phyloP scores from a whole-genome alignment of 2,888 invertebrate genomes.

The Lepeophtheirus nordmannii region DNA sequence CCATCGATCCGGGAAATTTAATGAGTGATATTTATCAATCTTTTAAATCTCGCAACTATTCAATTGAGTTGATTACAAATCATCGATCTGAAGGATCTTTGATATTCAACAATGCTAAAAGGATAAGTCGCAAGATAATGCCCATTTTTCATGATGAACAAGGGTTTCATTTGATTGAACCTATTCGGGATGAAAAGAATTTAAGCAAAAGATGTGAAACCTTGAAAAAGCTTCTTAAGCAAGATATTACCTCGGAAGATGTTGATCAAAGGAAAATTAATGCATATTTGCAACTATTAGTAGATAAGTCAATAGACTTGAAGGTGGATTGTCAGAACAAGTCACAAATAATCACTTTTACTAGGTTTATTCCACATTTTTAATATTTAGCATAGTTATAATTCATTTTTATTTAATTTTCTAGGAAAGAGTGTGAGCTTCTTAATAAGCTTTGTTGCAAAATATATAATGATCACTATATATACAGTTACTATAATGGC shows the following conservation, averaged over 20 bases:
- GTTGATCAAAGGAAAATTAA: neutral
- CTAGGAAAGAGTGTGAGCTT: neutral
- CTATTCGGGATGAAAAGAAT: neutral
- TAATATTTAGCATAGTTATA: neutral
- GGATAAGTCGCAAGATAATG: neutral
- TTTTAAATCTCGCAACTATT: neutral
- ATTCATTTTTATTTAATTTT: neutral
- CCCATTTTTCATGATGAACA: neutral
- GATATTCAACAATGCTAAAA: neutral
- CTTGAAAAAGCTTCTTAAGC: too few species aligned
- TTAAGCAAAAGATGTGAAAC: neutral
- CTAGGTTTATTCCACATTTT: neutral
- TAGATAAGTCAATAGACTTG: neutral
- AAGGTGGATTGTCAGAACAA: neutral
- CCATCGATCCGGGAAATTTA: constrained; percentile 1
- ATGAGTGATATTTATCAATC: neutral
- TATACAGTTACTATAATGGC: neutral
- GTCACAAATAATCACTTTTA: neutral
- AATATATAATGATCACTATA: neutral
- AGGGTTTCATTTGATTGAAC: neutral
- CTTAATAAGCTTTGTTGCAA: neutral
- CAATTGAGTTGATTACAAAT: neutral
- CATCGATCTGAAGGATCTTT: neutral
- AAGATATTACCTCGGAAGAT: too few species aligned
- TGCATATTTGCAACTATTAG: neutral